phyloP scores from a whole-genome alignment of 2,888 invertebrate genomes.

The Masnerella sp. region DNA sequence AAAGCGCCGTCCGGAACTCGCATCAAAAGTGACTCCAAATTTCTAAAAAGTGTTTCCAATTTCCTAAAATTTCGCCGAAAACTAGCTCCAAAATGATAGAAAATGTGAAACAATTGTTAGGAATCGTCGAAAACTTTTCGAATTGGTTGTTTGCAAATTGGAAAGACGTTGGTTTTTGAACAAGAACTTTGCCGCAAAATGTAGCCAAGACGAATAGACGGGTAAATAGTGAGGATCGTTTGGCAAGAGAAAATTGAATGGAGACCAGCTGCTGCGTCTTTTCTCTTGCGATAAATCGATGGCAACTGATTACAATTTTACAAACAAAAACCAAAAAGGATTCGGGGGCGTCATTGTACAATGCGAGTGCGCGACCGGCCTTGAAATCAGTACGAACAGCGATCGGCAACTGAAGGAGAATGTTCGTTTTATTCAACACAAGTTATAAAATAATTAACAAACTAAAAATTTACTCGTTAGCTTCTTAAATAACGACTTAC shows the following conservation, averaged over 20 bases:
- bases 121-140: too few relatives aligned
- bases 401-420: too few relatives aligned
- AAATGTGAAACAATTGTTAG: too few relatives aligned
- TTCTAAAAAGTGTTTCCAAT: conserved; percentile 1
- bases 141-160: conserved; percentile 2
- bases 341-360: conserved; percentile 22
- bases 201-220: conserved; percentile 4
- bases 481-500: background rate
- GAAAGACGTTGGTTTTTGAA: too few relatives aligned
- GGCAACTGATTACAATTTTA: conserved; percentile 25
- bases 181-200: conserved; percentile 27
- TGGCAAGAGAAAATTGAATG: conserved; percentile 27
- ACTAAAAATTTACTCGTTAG: background rate
- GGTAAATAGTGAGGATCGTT: conserved; percentile 6
- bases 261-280: conserved; percentile 27
- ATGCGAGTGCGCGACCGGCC: conserved; percentile 29
- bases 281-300: background rate
- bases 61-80: too few relatives aligned
- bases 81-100: too few relatives aligned
- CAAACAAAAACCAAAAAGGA: conserved; percentile 14
- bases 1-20: conserved; percentile 10
- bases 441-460: background rate
- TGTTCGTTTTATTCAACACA: too few relatives aligned
- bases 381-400: background rate
- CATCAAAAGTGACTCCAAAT: too few relatives aligned